Evolutionary conservation across 2,888 invertebrate genomes (phyloP).

Genomic region (Xestia xanthographa): DNA sequence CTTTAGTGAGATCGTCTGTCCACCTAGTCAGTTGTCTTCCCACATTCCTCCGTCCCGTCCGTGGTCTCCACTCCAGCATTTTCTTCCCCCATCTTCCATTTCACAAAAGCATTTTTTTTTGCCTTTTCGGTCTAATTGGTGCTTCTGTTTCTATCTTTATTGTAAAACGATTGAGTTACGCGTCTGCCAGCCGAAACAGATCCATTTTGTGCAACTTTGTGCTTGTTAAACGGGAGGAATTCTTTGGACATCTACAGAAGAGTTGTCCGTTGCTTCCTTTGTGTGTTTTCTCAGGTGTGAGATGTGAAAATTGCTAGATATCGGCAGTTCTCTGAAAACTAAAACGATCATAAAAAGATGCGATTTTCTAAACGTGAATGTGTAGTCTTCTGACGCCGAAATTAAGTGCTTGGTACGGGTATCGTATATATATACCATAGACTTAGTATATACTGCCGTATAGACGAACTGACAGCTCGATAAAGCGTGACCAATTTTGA

Average conservation of each 20-base stretch:
- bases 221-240: constrained; percentile 46
- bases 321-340: background rate
- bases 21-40: no score
- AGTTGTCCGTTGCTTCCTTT: constrained; percentile 22
- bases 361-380: background rate
- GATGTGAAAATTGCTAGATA: constrained; percentile 16
- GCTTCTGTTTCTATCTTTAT: constrained; percentile 23
- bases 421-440: no score
- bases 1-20: no score
- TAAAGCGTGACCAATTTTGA: no score
- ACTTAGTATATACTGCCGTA: no score
- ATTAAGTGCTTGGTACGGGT: background rate
- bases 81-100: no score
- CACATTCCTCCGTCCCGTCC: no score
- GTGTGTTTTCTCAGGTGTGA: constrained; percentile 16
- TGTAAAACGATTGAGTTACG: constrained; percentile 54
- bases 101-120: background rate
- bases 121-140: background rate
- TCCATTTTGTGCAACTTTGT: constrained; percentile 51
- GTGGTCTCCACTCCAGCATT: no score
- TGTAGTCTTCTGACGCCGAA: no score
- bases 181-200: constrained; percentile 51
- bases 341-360: background rate
- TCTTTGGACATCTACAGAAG: constrained; percentile 41
- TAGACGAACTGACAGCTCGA: no score